These are phyloP conservation scores for Drymonia ruficornis DNA, from an alignment of 2,888 invertebrate genomes.

Conservation along the genomic window DNA sequence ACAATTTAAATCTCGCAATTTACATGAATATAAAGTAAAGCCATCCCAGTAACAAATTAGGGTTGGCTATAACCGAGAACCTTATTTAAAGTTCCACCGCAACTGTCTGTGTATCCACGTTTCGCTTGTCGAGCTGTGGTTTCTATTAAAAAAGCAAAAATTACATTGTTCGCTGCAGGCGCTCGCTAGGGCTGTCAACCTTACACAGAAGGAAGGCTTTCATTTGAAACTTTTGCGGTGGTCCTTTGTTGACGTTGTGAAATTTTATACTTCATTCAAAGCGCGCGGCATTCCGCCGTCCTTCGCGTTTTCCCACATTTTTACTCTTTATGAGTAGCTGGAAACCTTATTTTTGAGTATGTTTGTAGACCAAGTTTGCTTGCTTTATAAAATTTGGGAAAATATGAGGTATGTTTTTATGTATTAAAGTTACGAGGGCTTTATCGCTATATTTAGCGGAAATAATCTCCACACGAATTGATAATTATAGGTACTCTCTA, in stretches of 20 bases:
- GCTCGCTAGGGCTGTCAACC: constrained; percentile 49
- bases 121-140: constrained; percentile 47
- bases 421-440: not conserved
- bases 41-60: constrained; percentile 37
- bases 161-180: constrained; percentile 52
- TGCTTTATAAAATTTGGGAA: constrained; percentile 20
- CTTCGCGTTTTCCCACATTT: constrained; percentile 30
- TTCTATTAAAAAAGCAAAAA: constrained; percentile 57
- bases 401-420: constrained; percentile 11
- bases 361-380: constrained; percentile 29
- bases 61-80: constrained; percentile 33
- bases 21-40: constrained; percentile 25
- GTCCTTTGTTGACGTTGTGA: constrained; percentile 47
- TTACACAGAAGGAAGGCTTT: constrained; percentile 41
- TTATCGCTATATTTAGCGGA: no score
- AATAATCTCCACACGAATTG: no score
- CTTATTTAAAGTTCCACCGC: constrained; percentile 41
- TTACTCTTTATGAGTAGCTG: constrained; percentile 35
- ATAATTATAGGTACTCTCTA: no score
- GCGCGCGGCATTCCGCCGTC: constrained; percentile 23
- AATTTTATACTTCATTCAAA: constrained; percentile 53
- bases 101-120: constrained; percentile 43
- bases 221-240: constrained; percentile 51
- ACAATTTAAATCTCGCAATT: constrained; percentile 20
- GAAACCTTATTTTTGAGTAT: constrained; percentile 36